Base-by-base conservation (phyloP, 2,113 vertebrate species). In the Spheniscus mendiculus region DNA sequence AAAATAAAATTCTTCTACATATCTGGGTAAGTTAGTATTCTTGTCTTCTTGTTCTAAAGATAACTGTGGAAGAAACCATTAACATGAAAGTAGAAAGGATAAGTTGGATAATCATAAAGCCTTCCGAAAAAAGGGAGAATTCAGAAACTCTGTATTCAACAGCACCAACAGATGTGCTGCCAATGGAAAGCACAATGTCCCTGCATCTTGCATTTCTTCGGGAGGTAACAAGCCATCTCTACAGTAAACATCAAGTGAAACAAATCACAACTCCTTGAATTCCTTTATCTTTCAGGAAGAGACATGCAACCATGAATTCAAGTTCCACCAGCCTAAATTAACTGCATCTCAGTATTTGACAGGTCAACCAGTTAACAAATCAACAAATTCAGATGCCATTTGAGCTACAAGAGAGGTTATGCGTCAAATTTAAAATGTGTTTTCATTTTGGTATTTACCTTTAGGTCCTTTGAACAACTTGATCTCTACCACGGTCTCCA, bases 401-500 rank as follows among this genome's bases (percentile, higher is more conserved):
- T n/a, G 20, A 73, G 17, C 53, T 34, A 81, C 5, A 58, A 25
- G 22, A 79, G 5, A 65, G 8, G 20, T 47, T n/a, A 58, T 62
- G 10, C 7, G 34, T 20, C 9, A 44, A 52, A 32, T 42, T 47
- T 47, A 25, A 95, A 93, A 59, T 2, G 1, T 26, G 0, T 83
- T 73, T 69, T 22, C 13, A 62, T 62, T 82, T 71, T 50, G 13
- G 1, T 6, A 16, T 23, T 93, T 98, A 99, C 99, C 99, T 99
- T 99, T 99, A 94, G 99, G 99, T 91, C 99, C 99, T 98, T 99
- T 99, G 97, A 99, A 98, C 84, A 99, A 98, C 97, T 99, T 99
- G 97, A 99, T 99, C 97, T 99, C 99, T 38, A 99, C 98, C 34
- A 99, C 98, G 12, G 99, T 99, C 98, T 99, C 99, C 96, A 99